phyloP scores from a whole-genome alignment of 2,888 invertebrate species.

The Nymphalis polychloros region DNA sequence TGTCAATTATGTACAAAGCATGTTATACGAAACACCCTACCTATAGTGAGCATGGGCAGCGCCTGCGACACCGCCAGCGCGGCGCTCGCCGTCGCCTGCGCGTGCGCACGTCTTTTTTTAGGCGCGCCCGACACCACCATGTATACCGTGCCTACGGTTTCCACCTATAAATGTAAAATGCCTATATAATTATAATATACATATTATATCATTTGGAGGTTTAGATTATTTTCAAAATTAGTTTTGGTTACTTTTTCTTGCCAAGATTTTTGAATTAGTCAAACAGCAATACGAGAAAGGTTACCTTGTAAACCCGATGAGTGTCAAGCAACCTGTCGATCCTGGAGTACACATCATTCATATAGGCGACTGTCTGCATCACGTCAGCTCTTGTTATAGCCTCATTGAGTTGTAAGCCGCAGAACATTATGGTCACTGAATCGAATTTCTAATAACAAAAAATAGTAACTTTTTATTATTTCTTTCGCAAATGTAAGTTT shows the following conservation, averaged over 20 bases:
- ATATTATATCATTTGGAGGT: background rate
- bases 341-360: slow-evolving; percentile 92
- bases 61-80: slow-evolving; percentile 88
- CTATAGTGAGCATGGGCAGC: slow-evolving; percentile 84
- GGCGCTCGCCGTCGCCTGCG: slow-evolving; percentile 88
- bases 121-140: slow-evolving; percentile 95
- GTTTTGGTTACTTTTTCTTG: background rate
- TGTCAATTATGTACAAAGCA: too few species aligned
- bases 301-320: slow-evolving; percentile 93
- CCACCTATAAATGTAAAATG: slow-evolving; percentile 83
- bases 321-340: slow-evolving; percentile 92
- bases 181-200: too few species aligned
- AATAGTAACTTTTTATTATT: background rate
- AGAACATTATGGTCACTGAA: slow-evolving; percentile 89
- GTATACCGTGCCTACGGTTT: slow-evolving; percentile 94
- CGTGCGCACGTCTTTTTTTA: slow-evolving; percentile 87
- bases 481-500: background rate
- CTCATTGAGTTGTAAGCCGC: slow-evolving; percentile 83
- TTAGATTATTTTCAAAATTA: background rate
- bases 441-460: slow-evolving; percentile 85
- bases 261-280: too few species aligned
- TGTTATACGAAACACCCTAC: slow-evolving; percentile 39
- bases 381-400: slow-evolving; percentile 72
- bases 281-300: too few species aligned
- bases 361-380: slow-evolving; percentile 91